Evolutionary conservation across 2,888 invertebrate genomes (phyloP).

Genomic region (Zhengitettix transpicula): DNA sequence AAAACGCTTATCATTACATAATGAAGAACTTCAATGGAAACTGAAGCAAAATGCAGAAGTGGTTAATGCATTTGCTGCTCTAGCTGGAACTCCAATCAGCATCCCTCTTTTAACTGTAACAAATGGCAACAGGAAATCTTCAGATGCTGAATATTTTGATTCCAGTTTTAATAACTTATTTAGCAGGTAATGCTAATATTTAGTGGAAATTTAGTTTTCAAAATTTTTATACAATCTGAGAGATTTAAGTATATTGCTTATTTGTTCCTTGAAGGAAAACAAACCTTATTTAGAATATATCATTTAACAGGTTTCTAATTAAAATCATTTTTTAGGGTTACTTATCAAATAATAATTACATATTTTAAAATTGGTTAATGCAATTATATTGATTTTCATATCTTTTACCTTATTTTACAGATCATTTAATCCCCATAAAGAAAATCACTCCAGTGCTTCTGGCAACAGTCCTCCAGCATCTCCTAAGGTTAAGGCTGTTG

Average conservation of each 20-base stretch:
- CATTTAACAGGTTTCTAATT: too few relatives aligned
- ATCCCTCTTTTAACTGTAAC: too few relatives aligned
- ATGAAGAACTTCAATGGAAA: slow-evolving; percentile 79
- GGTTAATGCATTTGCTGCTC: slow-evolving; percentile 22
- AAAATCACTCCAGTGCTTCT: background rate
- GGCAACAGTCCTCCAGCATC: slow-evolving; percentile 37
- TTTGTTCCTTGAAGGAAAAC: background rate
- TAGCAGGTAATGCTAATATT: too few relatives aligned
- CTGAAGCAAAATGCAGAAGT: slow-evolving; percentile 69
- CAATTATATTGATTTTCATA: background rate
- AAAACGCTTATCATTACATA: slow-evolving; percentile 58
- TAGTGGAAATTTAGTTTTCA: too few relatives aligned
- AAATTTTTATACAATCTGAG: too few relatives aligned
- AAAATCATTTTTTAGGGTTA: background rate
- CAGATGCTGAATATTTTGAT: too few relatives aligned
- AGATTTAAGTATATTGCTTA: too few relatives aligned
- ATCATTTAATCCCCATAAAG: background rate
- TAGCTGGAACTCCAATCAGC: slow-evolving; percentile 1
- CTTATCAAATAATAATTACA: background rate
- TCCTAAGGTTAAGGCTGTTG: slow-evolving; percentile 62
- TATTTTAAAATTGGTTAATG: background rate
- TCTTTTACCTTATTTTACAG: background rate
- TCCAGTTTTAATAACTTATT: too few relatives aligned
- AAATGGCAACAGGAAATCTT: too few relatives aligned
- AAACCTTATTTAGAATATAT: too few relatives aligned